Conservation (phyloP, 2,113 vertebrate species). For the Platysteira castanea region DNA sequence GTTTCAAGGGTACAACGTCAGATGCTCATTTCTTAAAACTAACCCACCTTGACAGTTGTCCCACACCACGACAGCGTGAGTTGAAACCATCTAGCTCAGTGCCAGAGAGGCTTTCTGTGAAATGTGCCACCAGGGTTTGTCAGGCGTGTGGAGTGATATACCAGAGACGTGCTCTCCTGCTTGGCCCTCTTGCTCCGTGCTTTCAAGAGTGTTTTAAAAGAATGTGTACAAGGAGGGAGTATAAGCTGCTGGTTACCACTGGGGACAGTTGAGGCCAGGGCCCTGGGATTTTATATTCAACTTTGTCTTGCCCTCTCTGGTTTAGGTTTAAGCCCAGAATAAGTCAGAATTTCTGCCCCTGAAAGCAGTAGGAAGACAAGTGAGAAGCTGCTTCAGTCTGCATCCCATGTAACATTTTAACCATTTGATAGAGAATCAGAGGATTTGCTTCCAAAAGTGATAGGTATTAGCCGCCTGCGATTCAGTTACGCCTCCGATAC, state of each 20-base stretch:
- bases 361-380: background rate
- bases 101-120: background rate
- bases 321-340: background rate
- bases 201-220: background rate
- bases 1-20: background rate
- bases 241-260: background rate
- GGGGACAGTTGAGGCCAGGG: background rate
- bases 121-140: background rate
- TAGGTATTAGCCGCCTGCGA: background rate
- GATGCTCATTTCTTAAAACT: background rate
- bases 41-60: background rate
- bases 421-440: background rate
- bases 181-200: background rate
- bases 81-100: background rate
- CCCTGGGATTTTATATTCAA: background rate
- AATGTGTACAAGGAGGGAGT: fast-evolving
- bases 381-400: background rate
- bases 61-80: background rate
- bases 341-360: background rate
- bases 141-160: background rate
- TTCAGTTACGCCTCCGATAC: background rate
- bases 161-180: background rate
- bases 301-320: background rate
- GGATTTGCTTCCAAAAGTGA: background rate
- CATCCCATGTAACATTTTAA: background rate